A percentile compares a stretch with the other conserved stretches of the same genome.
Conservation (phyloP, 2,113 vertebrate species). For the Pelecanoides urinatrix region DNA sequence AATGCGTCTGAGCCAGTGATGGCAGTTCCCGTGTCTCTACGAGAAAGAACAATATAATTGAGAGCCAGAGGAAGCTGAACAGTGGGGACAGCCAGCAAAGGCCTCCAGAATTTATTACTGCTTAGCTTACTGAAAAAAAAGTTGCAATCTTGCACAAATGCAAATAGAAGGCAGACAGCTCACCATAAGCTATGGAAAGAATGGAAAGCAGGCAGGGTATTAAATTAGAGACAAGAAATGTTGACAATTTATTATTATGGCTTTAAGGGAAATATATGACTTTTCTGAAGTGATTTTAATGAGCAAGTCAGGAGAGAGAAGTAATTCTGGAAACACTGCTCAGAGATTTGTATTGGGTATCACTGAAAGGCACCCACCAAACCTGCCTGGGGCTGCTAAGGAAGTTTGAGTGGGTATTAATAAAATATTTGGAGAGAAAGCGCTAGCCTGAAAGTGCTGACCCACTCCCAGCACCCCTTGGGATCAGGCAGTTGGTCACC, state of each 20-base stretch:
- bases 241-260: not conserved
- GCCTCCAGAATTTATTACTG: not conserved
- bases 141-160: not conserved
- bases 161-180: not conserved
- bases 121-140: not conserved
- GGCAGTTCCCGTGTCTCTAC: not conserved
- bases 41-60: not conserved
- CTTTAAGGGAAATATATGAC: not conserved
- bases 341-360: not conserved
- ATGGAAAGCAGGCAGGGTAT: not conserved
- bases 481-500: not conserved
- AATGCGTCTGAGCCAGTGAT: not conserved
- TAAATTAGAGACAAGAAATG: not conserved
- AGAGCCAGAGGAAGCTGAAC: not conserved
- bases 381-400: not conserved
- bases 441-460: not conserved
- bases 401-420: not conserved
- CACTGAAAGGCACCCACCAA: not conserved
- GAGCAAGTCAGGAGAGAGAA: not conserved
- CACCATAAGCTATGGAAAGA: not conserved
- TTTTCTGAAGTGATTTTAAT: slow-evolving; percentile 1
- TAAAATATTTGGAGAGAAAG: not conserved
- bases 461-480: not conserved
- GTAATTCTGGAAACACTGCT: not conserved
- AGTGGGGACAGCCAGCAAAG: not conserved